Percentiles rank a stretch among this genome's conserved stretches.
Conservation (phyloP, 1,140 invertebrate genomes). For the Drosophila simulans region DNA sequence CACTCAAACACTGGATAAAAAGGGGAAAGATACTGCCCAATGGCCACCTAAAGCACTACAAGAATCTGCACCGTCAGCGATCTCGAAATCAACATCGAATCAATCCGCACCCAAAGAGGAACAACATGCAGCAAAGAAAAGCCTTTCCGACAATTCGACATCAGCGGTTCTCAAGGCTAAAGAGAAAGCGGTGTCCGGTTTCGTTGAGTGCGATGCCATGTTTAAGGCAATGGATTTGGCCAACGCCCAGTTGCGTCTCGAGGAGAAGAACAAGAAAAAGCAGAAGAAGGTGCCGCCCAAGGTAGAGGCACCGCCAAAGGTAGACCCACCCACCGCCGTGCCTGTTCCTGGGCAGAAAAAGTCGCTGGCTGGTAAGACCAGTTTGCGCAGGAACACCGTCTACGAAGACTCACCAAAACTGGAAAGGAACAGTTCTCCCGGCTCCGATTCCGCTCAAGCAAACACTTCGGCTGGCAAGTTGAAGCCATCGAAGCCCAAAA, state of each 20-base stretch:
- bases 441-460: conserved; percentile 3
- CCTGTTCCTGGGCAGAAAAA: background rate
- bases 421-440: conserved; percentile 11
- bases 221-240: conserved; percentile 64
- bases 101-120: background rate
- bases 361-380: background rate
- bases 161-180: conserved; percentile 6
- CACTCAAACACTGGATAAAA: background rate
- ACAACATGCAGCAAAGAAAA: background rate
- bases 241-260: conserved; percentile 28
- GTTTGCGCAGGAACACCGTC: conserved; percentile 12
- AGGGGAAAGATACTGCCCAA: conserved; percentile 1
- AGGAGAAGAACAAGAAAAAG: conserved; percentile 53
- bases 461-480: conserved; percentile 1
- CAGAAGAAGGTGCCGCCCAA: conserved; percentile 36
- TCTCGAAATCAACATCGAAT: background rate
- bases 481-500: background rate
- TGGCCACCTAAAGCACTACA: background rate
- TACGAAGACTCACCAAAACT: conserved; percentile 20
- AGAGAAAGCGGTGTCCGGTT: conserved; percentile 4
- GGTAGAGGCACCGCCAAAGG: conserved; percentile 32
- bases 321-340: background rate
- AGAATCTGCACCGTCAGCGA: background rate
- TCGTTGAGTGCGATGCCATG: conserved; percentile 63
- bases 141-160: background rate